Base-by-base conservation (phyloP, 2,113 vertebrate species). In the Cairina moschata region DNA sequence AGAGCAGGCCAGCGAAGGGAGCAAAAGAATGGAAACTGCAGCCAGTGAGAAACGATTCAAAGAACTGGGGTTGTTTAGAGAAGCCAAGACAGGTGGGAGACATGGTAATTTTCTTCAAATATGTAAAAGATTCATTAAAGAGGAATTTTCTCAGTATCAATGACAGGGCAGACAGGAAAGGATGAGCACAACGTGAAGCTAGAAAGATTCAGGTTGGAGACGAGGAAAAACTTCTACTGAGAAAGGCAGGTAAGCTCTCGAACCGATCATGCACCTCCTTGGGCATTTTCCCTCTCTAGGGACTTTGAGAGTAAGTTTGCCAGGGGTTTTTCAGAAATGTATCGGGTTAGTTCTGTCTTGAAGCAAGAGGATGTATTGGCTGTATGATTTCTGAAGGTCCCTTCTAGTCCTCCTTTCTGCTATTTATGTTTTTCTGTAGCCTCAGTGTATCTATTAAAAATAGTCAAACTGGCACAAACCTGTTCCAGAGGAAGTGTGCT, bases 391-490 rank as follows among this genome's bases (percentile, higher is more conserved):
- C 83, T 78, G 74, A 22, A 60, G 75, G 67, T 20, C 66, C 68
- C 55, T 56, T 60, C 80, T 65, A 71, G 48, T 58, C 77, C 48
- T 60, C 21, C 67, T 50, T 71, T 38, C 42, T 91, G 78, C 74
- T 54, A 18, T 38, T 58, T 10, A 13, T 6, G 31, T 14, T 60
- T 40, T 50, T 40, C 71, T 77, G 74, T 32, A 66, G 82, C 58
- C 85, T 68, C 65, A 23, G 34, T 1, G 4, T 26, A 20, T 9
- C 63, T 29, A 25, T 46, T 55, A 79, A 21, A 67, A 77, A 76
- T 0, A 86, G 93, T 40, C 78, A 21, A 55, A 71, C 71, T 58
- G 84, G 58, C 95, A 93, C 93, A 91, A 71, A 93, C 75, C 91
- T 92, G 90, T 18, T 87, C 84, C 79, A 74, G 84, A 76, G 81